Percentiles rank a stretch among this genome's conserved stretches.
Conservation (phyloP, 2,113 vertebrate genomes). For the Bos indicus region DNA sequence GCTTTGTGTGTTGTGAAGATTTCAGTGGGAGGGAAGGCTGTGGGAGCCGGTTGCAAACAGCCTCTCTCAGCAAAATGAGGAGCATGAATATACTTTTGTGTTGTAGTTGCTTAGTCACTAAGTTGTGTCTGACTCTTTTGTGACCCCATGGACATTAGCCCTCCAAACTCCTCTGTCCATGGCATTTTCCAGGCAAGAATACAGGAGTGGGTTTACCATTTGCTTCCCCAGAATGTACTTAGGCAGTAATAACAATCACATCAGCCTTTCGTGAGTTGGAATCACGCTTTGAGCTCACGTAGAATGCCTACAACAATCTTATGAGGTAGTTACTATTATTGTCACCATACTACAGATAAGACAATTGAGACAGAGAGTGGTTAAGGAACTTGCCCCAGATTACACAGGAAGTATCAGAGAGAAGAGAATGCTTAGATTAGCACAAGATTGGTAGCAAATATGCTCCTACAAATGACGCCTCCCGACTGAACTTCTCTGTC, state of each 20-base stretch:
- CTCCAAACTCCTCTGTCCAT: not conserved
- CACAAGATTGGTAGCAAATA: not conserved
- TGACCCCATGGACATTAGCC: not conserved
- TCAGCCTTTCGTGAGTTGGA: not conserved
- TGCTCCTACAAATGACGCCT: too few relatives aligned
- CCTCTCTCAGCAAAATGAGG: not conserved
- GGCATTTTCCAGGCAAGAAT: not conserved
- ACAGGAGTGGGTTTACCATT: not conserved
- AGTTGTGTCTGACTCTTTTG: not conserved
- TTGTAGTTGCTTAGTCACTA: not conserved
- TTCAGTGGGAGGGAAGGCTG: not conserved
- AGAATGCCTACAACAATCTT: not conserved
- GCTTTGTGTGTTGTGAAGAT: not conserved
- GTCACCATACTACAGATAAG: not conserved
- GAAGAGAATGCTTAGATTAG: not conserved
- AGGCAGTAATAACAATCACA: not conserved
- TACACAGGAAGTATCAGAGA: not conserved
- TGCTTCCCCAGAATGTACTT: not conserved
- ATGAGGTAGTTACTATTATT: not conserved
- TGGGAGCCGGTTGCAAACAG: not conserved
- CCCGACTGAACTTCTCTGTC: not conserved
- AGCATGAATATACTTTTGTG: not conserved
- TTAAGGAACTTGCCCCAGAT: not conserved
- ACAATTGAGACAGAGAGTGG: not conserved
- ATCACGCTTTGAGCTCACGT: not conserved